Evolutionary conservation across 2,113 vertebrate species (phyloP), one percentile per base, ranked within the genome.

Genomic region (Atherinomorus stipes): DNA sequence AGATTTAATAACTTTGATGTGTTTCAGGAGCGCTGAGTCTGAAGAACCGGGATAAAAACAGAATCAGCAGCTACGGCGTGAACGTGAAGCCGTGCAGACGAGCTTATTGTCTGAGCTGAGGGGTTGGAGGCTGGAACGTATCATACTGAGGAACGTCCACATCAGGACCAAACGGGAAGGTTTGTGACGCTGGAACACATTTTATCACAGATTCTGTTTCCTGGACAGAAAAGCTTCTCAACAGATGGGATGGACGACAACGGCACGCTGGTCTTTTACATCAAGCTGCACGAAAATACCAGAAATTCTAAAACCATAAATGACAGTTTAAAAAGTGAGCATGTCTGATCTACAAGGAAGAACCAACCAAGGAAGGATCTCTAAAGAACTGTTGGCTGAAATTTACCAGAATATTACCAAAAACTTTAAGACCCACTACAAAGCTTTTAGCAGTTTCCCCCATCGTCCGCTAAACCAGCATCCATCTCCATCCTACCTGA

Each of bases 1-100:
- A 76, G 67, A 77, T 59, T 67, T 34, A 74, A 85, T 69, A 68
- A 74, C 80, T 83, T 44, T 85, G 83, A 75, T 70, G 64, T 54
- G 2, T 62, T 64, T 62, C 74, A 50, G 58, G 10, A 23, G 28
- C 21, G 67, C 81, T 73, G 81, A 84, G 72, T 40, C 19, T 11
- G 42, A n/a, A 26, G 45, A 37, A 53, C 37, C 8, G 61, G 1
- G 42, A 85, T 67, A 45, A 88, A 42, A 81, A 83, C 72, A 31
- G 74, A 79, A 74, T 78, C 64, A 56, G 74, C 58, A 78, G 2
- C 34, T 22, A 4, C 57, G 6, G 52, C 13, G 37, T 51, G 23
- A 62, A 51, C 7, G 44, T 38, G 69, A 1, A 59, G 7, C 50
- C 47, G 2, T 19, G 74, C 71, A 54, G 68, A 78, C 59, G 11